These are phyloP conservation scores for Zosterops borbonicus DNA, from an alignment of 2,113 vertebrate genomes.

Conservation along the genomic window DNA sequence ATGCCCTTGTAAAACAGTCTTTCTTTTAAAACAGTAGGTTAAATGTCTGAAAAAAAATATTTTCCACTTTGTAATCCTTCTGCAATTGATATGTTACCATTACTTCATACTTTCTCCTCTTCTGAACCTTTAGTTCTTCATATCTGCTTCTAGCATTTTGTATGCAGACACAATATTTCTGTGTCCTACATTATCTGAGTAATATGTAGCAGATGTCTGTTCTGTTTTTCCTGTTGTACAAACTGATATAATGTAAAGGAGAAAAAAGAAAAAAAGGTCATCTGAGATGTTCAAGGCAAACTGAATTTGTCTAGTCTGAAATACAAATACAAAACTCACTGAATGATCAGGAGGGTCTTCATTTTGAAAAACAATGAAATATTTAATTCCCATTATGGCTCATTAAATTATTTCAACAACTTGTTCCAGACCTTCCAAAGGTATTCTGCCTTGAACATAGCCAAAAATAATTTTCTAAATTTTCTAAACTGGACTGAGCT, in stretches of 20 bases:
- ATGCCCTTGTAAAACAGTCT: neutral
- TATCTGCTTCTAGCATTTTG: neutral
- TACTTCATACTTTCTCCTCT: neutral
- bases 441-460: neutral
- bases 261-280: neutral
- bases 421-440: neutral
- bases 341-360: neutral
- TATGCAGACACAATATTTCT: conserved; percentile 23
- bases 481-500: neutral
- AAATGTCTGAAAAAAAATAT: neutral
- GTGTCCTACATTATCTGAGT: neutral
- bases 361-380: neutral
- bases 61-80: neutral
- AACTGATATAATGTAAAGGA: neutral
- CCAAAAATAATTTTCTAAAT: neutral
- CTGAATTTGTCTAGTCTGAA: conserved; percentile 3
- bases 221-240: neutral
- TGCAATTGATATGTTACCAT: neutral
- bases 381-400: neutral
- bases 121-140: neutral
- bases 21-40: neutral
- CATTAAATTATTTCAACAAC: neutral
- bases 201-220: conserved; percentile 27
- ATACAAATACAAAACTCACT: neutral
- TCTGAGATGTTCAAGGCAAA: neutral